Evolutionary conservation across 2,888 invertebrate genomes (phyloP).

Genomic region (Xylota sylvarum): DNA sequence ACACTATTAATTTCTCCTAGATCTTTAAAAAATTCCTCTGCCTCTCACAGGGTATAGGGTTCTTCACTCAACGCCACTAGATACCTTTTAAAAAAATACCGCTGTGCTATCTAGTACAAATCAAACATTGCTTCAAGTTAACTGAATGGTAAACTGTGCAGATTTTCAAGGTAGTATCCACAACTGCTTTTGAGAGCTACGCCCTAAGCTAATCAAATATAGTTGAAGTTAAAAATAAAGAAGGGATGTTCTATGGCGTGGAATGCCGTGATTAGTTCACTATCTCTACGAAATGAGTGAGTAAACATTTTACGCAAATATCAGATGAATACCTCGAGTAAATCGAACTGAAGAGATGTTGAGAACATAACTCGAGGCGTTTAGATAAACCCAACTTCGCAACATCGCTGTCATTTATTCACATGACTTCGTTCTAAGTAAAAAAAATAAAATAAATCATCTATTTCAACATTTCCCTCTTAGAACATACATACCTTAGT

Average conservation of each 20-base stretch:
- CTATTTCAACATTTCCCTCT: slow-evolving; percentile 37
- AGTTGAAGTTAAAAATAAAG: background rate
- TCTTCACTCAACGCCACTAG: too few relatives aligned
- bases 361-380: background rate
- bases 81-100: too few relatives aligned
- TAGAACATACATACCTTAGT: background rate
- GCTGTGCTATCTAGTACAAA: too few relatives aligned
- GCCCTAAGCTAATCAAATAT: too few relatives aligned
- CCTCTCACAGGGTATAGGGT: too few relatives aligned
- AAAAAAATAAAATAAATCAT: slow-evolving; percentile 53
- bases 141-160: too few relatives aligned
- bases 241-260: background rate
- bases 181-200: too few relatives aligned
- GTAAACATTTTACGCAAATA: background rate
- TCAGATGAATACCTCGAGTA: background rate
- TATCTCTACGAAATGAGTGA: background rate
- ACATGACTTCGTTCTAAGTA: slow-evolving; percentile 32
- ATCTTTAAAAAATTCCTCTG: too few relatives aligned
- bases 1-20: too few relatives aligned
- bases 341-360: background rate
- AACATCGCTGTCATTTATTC: slow-evolving; percentile 28
- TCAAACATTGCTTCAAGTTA: too few relatives aligned
- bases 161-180: too few relatives aligned
- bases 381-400: background rate
- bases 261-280: background rate